These are phyloP conservation scores for Rhysida immarginata DNA, from an alignment of 1,140 invertebrate species.

Conservation along the genomic window DNA sequence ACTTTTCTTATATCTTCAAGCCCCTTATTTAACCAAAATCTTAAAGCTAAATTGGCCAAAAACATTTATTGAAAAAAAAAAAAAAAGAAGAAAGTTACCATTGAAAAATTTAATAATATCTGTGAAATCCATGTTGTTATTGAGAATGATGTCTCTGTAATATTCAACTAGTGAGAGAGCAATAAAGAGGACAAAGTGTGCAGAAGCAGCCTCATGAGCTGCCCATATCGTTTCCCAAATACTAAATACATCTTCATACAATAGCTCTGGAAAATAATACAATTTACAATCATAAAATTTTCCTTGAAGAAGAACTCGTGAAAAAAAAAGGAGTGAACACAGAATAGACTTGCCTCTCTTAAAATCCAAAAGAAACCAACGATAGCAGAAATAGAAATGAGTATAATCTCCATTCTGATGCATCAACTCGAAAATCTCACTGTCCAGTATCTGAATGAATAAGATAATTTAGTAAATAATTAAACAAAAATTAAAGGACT, in stretches of 20 bases:
- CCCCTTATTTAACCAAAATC: background rate
- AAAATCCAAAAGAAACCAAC: slow-evolving; percentile 72
- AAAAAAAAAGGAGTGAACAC: slow-evolving; percentile 5
- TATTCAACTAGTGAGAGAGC: slow-evolving; percentile 79
- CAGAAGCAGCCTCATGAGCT: slow-evolving; percentile 66
- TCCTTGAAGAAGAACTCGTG: too few species aligned
- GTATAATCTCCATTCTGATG: slow-evolving; percentile 88
- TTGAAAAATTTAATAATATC: slow-evolving; percentile 97
- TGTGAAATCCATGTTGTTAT: slow-evolving; percentile 92
- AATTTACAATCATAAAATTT: slow-evolving; percentile 5
- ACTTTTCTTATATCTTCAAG: slow-evolving; percentile 5
- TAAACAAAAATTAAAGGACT: background rate
- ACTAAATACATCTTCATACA: slow-evolving; percentile 80
- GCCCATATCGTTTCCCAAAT: slow-evolving; percentile 95
- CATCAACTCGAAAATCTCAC: slow-evolving; percentile 85
- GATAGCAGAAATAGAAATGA: slow-evolving; percentile 94
- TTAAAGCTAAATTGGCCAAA: background rate
- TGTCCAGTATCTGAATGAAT: slow-evolving; percentile 61
- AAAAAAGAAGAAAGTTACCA: slow-evolving; percentile 39
- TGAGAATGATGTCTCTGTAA: slow-evolving; percentile 83
- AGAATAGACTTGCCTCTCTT: slow-evolving; percentile 41
- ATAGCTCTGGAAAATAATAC: slow-evolving; percentile 45
- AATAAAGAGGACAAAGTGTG: slow-evolving; percentile 82
- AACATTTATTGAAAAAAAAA: background rate
- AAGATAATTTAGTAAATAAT: background rate